phyloP scores from a whole-genome alignment of 2,888 invertebrate species.

The Drosophila nr. fundita region DNA sequence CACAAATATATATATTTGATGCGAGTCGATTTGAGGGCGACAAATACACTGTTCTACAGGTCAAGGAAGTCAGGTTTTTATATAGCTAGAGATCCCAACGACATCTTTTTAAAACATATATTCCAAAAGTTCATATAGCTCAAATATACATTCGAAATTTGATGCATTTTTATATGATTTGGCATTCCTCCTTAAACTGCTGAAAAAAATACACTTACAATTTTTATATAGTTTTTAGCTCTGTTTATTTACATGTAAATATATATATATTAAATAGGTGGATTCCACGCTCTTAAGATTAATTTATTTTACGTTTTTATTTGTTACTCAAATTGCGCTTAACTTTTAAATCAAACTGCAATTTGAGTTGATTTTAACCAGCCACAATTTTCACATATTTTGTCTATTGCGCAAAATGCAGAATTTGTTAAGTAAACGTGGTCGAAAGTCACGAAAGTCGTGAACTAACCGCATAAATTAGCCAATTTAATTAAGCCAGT shows the following conservation, averaged over 20 bases:
- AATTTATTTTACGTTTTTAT: conserved; percentile 4
- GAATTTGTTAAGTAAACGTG: neutral
- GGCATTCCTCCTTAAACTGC: conserved; percentile 23
- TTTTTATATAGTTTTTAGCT: conserved; percentile 16
- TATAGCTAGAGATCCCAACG: conserved; percentile 44
- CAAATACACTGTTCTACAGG: conserved; percentile 13
- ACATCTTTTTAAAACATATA: conserved; percentile 17
- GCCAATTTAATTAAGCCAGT: neutral
- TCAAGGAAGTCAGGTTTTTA: conserved; percentile 6
- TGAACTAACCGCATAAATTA: neutral
- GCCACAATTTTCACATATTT: neutral
- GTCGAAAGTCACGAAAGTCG: neutral
- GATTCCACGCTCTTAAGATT: conserved; percentile 1
- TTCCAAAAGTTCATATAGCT: conserved; percentile 2
- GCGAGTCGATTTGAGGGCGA: conserved; percentile 22
- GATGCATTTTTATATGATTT: neutral
- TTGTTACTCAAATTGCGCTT: neutral
- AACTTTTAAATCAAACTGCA: no score
- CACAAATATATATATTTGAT: conserved; percentile 1
- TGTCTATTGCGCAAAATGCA: neutral
- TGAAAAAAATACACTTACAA: conserved; percentile 5
- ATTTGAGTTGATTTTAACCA: neutral
- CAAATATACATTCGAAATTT: neutral
- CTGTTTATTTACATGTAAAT: conserved; percentile 18
- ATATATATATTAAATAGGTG: neutral